phyloP scores from a whole-genome alignment of 2,797 vertebrate species.

The Leptodactylus fallax region DNA sequence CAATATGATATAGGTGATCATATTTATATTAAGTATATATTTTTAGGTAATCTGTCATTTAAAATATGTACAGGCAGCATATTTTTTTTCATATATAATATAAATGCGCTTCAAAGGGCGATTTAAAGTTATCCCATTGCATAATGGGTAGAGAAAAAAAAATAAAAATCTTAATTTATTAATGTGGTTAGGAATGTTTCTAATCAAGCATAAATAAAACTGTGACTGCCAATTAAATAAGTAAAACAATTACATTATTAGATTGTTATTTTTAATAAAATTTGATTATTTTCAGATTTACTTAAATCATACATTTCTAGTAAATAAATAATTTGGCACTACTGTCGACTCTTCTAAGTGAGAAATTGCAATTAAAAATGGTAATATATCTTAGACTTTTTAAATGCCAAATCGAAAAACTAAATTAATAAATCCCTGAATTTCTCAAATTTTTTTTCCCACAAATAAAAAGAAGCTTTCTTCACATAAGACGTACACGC shows the following conservation, averaged over 20 bases:
- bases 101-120: too few species aligned
- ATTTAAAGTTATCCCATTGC: not conserved
- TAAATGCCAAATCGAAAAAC: not conserved
- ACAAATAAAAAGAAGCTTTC: not conserved
- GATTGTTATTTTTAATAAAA: not conserved
- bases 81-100: not conserved
- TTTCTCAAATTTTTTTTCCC: not conserved
- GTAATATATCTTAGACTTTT: not conserved
- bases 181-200: not conserved
- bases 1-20: not conserved
- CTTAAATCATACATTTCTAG: not conserved
- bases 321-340: conserved; percentile 10
- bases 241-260: too few species aligned
- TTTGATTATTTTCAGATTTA: not conserved
- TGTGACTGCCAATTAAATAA: not conserved
- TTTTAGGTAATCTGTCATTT: not conserved
- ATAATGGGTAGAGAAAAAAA: not conserved
- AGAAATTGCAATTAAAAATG: not conserved
- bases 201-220: not conserved
- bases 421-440: not conserved
- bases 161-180: not conserved
- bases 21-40: not conserved
- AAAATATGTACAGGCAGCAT: conserved; percentile 11
- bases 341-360: not conserved
- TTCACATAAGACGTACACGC: too few species aligned